Conservation (phyloP, 2,888 invertebrate species). For the Linnaemya vulpina region DNA sequence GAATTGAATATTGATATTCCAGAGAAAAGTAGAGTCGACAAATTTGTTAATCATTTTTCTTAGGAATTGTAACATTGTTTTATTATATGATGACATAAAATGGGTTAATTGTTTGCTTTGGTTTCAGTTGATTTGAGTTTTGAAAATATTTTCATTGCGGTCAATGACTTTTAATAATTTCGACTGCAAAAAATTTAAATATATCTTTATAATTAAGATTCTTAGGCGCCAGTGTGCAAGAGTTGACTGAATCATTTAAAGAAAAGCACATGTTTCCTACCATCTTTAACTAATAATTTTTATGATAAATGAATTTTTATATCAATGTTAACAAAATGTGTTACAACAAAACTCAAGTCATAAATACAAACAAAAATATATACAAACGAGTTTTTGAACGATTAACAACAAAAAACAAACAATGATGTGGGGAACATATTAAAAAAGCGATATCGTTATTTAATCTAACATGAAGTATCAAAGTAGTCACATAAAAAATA, state of each 20-base stretch:
- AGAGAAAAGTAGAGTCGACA: no score
- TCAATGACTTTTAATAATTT: no score
- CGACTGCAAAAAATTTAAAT: neutral
- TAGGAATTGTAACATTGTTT: no score
- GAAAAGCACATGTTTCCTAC: neutral
- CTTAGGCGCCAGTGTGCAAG: neutral
- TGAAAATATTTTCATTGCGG: no score
- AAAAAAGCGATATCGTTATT: slow-evolving; percentile 34
- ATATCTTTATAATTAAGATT: neutral
- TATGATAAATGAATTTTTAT: neutral
- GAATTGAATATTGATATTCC: no score
- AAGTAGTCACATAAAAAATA: neutral
- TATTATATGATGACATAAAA: no score
- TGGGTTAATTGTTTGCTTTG: no score
- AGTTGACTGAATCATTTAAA: neutral
- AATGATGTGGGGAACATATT: neutral
- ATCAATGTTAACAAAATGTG: slow-evolving; percentile 19
- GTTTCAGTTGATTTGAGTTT: no score
- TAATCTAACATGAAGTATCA: slow-evolving; percentile 24
- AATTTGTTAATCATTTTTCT: no score
- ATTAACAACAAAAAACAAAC: slow-evolving; percentile 28
- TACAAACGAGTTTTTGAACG: slow-evolving; percentile 27
- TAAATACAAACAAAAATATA: slow-evolving; percentile 37
- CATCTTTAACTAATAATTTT: neutral
- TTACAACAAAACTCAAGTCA: slow-evolving; percentile 53